A percentile compares a stretch with the other conserved stretches of the same genome.
Conservation (phyloP, 2,797 vertebrate species). For the Heterohyrax brucei region DNA sequence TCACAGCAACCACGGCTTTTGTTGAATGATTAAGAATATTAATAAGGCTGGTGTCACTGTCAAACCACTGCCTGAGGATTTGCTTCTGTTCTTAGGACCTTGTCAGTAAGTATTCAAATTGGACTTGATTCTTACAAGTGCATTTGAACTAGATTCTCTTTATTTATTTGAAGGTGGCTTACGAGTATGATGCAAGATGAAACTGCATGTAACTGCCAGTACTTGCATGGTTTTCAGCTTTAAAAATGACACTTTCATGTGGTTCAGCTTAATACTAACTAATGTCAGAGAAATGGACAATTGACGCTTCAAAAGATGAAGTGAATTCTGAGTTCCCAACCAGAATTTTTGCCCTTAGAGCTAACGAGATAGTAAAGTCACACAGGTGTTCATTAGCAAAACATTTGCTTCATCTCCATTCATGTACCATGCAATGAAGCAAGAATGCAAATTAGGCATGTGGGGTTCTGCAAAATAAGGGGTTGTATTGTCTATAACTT, state of each 20-base stretch:
- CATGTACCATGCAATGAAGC: not conserved
- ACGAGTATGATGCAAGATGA: not conserved
- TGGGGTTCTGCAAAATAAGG: constrained; percentile 21
- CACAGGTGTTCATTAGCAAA: constrained; percentile 51
- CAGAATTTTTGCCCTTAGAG: constrained; percentile 14
- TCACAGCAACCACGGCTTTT: not conserved
- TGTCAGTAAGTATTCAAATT: not conserved
- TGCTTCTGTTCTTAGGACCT: not conserved
- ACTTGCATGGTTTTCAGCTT: constrained; percentile 8
- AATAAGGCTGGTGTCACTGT: not conserved
- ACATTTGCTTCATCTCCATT: constrained; percentile 17
- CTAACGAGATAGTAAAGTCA: constrained; percentile 36
- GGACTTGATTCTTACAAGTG: constrained; percentile 18
- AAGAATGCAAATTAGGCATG: constrained; percentile 18
- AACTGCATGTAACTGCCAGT: not conserved
- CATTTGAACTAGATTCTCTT: constrained; percentile 25
- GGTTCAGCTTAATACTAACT: constrained; percentile 5
- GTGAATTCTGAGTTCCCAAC: constrained; percentile 41
- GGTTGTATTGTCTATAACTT: constrained; percentile 60
- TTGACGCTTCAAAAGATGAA: not conserved
- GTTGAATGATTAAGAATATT: constrained; percentile 60
- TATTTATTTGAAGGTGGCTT: constrained; percentile 58
- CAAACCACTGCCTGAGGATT: not conserved
- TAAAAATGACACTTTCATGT: not conserved
- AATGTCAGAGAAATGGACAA: not conserved